phyloP scores from a whole-genome alignment of 2,888 invertebrate genomes.

The Automeris io region DNA sequence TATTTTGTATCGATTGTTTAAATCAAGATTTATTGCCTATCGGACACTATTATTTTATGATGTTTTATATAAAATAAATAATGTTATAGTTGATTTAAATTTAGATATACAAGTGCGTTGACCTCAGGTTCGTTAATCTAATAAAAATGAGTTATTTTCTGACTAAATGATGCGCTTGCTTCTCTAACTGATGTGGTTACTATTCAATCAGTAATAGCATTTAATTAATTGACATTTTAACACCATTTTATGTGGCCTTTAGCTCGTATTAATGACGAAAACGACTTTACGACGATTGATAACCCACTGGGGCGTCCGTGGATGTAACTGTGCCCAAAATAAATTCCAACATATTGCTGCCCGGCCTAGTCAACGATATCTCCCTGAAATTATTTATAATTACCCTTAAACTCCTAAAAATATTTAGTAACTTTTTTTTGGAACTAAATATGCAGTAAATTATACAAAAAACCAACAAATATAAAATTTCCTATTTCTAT shows the following conservation, averaged over 20 bases:
- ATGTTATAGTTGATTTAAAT: conserved; percentile 13
- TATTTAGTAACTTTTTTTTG: too few relatives aligned
- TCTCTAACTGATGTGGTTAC: not conserved
- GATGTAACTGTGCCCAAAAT: too few relatives aligned
- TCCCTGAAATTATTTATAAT: too few relatives aligned
- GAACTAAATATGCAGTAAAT: too few relatives aligned
- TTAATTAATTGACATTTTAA: conserved; percentile 2
- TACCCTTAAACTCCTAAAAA: too few relatives aligned
- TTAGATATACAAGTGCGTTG: conserved; percentile 11
- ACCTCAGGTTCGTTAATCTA: conserved; percentile 15
- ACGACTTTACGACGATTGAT: not conserved
- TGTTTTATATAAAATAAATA: conserved; percentile 17
- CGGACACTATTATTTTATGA: conserved; percentile 14
- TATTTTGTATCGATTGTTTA: conserved; percentile 37
- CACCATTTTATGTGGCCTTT: conserved; percentile 1
- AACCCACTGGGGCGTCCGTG: not conserved
- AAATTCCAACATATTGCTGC: too few relatives aligned
- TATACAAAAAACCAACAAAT: too few relatives aligned
- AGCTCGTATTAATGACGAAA: not conserved
- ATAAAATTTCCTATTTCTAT: too few relatives aligned
- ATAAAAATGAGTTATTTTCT: conserved; percentile 8
- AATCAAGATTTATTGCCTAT: conserved; percentile 21
- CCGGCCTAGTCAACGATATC: too few relatives aligned
- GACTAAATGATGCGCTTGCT: conserved; percentile 3
- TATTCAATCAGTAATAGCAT: not conserved